Conservation (phyloP, 2,113 vertebrate species). For the Columba livia region DNA sequence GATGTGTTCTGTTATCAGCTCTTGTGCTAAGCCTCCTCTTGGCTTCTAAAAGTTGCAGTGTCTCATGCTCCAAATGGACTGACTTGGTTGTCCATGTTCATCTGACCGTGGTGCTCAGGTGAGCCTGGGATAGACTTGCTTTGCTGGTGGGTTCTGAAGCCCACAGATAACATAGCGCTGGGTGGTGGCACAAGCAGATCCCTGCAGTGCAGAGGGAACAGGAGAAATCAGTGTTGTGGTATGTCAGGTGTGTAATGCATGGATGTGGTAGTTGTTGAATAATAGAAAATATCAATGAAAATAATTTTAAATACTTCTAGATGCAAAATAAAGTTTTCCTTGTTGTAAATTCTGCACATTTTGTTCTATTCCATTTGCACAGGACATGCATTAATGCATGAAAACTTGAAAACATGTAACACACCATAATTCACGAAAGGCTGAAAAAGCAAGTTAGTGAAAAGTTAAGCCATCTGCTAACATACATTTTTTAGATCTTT, state of each 20-base stretch:
- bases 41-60: neutral
- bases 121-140: neutral
- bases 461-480: neutral
- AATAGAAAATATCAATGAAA: neutral
- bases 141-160: neutral
- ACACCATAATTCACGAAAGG: neutral
- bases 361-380: neutral
- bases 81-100: neutral
- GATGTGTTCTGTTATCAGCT: neutral
- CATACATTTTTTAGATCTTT: neutral
- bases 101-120: neutral
- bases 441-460: neutral
- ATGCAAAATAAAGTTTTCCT: neutral
- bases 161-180: neutral
- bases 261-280: neutral
- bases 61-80: neutral
- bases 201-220: neutral
- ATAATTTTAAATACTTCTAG: neutral
- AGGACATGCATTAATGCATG: neutral
- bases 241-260: neutral
- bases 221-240: neutral
- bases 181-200: neutral
- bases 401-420: neutral
- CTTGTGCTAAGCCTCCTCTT: neutral
- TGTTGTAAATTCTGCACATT: neutral